These are phyloP conservation scores for Caenorhabditis uteleia DNA, from an alignment of 2,888 invertebrate genomes.

Conservation along the genomic window DNA sequence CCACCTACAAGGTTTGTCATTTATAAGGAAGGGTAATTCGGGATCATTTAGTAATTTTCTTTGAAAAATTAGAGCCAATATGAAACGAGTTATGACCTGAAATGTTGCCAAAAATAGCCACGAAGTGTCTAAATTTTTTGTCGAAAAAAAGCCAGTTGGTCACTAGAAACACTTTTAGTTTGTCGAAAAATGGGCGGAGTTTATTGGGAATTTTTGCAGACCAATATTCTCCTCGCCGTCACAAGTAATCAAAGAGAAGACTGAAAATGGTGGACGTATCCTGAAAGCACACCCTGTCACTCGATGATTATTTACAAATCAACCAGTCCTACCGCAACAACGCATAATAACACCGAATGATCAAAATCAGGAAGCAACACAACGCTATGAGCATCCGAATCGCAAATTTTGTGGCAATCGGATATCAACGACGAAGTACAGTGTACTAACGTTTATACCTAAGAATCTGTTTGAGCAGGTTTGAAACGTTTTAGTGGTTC, in stretches of 20 bases:
- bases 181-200: too few species aligned
- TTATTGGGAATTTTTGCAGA: too few species aligned
- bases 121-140: too few species aligned
- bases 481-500: background rate
- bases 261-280: conserved; percentile 52
- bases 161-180: too few species aligned
- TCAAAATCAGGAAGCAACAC: conserved; percentile 39
- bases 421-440: conserved; percentile 93
- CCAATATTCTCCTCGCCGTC: conserved; percentile 50
- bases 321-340: conserved; percentile 35
- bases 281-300: conserved; percentile 45
- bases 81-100: too few species aligned
- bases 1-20: too few species aligned
- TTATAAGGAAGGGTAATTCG: too few species aligned
- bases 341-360: conserved; percentile 44
- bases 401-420: conserved; percentile 79
- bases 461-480: conserved; percentile 88
- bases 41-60: too few species aligned
- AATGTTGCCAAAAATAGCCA: too few species aligned
- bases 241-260: conserved; percentile 49
- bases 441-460: conserved; percentile 88
- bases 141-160: too few species aligned
- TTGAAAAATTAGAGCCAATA: too few species aligned
- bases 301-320: conserved; percentile 39
- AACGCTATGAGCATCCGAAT: conserved; percentile 52